Evolutionary conservation across 2,888 invertebrate species (phyloP).

Genomic region (Hermaeophaga mercurialis): DNA sequence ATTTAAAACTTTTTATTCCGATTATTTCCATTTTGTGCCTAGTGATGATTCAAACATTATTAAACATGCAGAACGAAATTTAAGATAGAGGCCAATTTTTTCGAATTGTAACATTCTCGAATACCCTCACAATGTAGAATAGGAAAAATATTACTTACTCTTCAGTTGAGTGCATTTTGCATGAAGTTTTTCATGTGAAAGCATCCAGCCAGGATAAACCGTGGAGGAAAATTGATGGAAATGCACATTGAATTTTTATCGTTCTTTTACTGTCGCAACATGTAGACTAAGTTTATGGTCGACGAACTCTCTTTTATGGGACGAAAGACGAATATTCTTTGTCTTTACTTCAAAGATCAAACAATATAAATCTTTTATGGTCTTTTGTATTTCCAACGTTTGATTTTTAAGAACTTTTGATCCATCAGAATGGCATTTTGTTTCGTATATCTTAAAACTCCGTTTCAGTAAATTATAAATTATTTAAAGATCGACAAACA

Average conservation of each 20-base stretch:
- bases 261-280: constrained; percentile 59
- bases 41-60: too few relatives aligned
- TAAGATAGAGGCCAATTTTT: not conserved
- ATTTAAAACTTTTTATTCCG: too few relatives aligned
- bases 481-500: too few relatives aligned
- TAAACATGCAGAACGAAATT: too few relatives aligned
- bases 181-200: constrained; percentile 43
- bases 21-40: too few relatives aligned
- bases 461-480: too few relatives aligned
- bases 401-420: constrained; percentile 25
- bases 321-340: constrained; percentile 49
- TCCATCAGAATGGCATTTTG: constrained; percentile 18
- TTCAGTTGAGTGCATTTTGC: constrained; percentile 41
- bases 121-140: constrained; percentile 38
- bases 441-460: too few relatives aligned
- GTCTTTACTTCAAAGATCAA: constrained; percentile 53
- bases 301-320: constrained; percentile 55
- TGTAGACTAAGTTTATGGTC: constrained; percentile 57
- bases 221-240: constrained; percentile 56
- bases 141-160: constrained; percentile 35
- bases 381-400: constrained; percentile 33
- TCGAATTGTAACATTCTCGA: constrained; percentile 18
- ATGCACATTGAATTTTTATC: constrained; percentile 59
- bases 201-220: constrained; percentile 40
- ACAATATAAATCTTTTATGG: constrained; percentile 52